Evolutionary conservation across 2,113 vertebrate species (phyloP), one percentile per base, ranked within the genome.

Genomic region (Lipotes vexillifer): DNA sequence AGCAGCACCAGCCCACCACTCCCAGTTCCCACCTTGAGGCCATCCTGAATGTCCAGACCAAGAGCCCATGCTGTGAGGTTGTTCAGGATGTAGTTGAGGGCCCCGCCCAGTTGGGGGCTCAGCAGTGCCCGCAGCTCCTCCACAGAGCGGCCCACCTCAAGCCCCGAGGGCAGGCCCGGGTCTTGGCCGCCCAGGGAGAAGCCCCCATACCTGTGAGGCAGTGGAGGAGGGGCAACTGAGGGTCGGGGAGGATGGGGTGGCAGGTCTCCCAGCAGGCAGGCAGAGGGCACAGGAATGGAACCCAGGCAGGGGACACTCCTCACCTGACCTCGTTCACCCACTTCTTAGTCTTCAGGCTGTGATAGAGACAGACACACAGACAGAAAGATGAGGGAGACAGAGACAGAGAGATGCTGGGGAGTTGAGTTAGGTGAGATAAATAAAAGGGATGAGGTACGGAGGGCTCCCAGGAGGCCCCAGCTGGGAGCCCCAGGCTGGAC

Each of bases 241-340:
- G 38, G 27, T 15, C 13, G 0, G 23, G 33, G 15, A 5, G 36
- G 3, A 18, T 5, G 12, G 1, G n/a, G 6, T 0, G 6, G 52
- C 46, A 12, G 14, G 31, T 1, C 82, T 20, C 36, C 33, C 8
- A 33, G 44, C 2, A 8, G 71, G 61, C 10, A 8, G 33, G 27
- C 20, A 29, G 29, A 13, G 52, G 65, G 29, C 1, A 1, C 0
- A 6, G 5, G 11, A 27, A 38, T 5, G 87, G 9, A 25, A 25
- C 21, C 0, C 0, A 3, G 29, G 17, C 36, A n/a, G 23, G 49
- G 55, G 85, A 3, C 41, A 0, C 5, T 13, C 36, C 99, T 99
- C 96, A 99, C 99, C 99, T 99, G 98, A 99, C 99, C 97, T 99
- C 99, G 2, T 99, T 99, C 87, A 99, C 99, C 99, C 99, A 99